A percentile compares a stretch with the other conserved stretches of the same genome.
phyloP scores from a whole-genome alignment of 2,797 vertebrate species.

The Pangasius macronema region DNA sequence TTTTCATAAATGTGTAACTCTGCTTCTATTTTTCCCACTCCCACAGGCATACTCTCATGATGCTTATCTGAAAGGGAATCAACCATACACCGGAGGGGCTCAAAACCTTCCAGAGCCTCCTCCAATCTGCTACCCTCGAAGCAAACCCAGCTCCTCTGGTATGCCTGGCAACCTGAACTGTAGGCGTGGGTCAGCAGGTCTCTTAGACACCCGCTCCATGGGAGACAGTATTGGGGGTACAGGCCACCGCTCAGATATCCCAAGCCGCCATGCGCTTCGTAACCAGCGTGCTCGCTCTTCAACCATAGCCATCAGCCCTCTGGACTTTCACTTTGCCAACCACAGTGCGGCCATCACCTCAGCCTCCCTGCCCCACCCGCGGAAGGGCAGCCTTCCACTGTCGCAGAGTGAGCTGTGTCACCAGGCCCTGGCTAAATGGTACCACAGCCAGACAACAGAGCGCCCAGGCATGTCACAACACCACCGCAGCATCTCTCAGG shows the following conservation, averaged over 20 bases:
- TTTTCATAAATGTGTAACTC: background rate
- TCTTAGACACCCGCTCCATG: conserved; percentile 64
- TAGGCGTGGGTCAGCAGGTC: conserved; percentile 56
- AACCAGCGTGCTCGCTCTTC: conserved; percentile 62
- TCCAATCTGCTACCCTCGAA: conserved; percentile 76
- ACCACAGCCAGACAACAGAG: conserved; percentile 80
- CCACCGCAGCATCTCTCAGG: conserved; percentile 84
- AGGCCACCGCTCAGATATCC: conserved; percentile 60
- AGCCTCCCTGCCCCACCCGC: conserved; percentile 64
- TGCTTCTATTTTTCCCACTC: background rate
- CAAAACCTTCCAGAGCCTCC: conserved; percentile 84
- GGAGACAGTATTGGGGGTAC: conserved; percentile 47
- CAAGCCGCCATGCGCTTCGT: conserved; percentile 25
- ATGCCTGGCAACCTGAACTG: conserved; percentile 74
- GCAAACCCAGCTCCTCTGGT: conserved; percentile 66
- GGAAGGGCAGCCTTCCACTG: conserved; percentile 58
- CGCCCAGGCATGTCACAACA: conserved; percentile 75
- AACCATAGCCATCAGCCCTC: conserved; percentile 59
- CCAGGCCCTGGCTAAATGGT: conserved; percentile 89
- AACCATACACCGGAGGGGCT: conserved; percentile 81
- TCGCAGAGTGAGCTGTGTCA: conserved; percentile 79
- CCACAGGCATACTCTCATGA: conserved; percentile 90
- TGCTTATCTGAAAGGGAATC: conserved; percentile 88
- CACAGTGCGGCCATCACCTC: conserved; percentile 78
- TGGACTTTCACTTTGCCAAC: conserved; percentile 78